These are phyloP conservation scores for Labeo catla DNA, from an alignment of 2,113 vertebrate species.

Conservation along the genomic window DNA sequence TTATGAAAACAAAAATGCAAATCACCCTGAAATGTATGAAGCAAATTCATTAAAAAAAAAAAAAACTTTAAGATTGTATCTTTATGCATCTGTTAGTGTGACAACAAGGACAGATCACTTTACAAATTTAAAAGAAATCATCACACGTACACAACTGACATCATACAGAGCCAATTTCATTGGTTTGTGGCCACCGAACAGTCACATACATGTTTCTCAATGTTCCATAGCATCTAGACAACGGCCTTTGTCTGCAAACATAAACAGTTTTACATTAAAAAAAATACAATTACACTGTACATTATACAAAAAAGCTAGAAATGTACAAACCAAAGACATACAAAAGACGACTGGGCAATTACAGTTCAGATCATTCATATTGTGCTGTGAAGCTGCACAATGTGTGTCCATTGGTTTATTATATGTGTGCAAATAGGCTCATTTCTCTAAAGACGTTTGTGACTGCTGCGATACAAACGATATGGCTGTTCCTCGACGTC, in stretches of 20 bases:
- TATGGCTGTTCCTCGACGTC: neutral
- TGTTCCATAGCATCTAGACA: neutral
- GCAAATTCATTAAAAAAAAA: neutral
- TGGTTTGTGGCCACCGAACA: neutral
- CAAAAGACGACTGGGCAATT: conserved; percentile 54
- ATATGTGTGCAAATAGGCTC: conserved; percentile 36
- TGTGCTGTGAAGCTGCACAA: conserved; percentile 56
- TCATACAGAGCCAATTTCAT: conserved; percentile 3
- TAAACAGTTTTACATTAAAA: neutral
- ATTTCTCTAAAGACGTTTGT: conserved; percentile 4
- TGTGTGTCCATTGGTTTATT: conserved; percentile 34
- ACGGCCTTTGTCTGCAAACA: conserved; percentile 20
- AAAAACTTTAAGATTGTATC: neutral
- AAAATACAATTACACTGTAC: conserved; percentile 46
- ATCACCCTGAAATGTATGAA: conserved; percentile 1
- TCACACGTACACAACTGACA: conserved; percentile 17
- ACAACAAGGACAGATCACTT: neutral
- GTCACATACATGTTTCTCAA: conserved; percentile 1
- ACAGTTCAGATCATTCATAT: conserved; percentile 24
- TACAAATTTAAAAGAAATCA: neutral
- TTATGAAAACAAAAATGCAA: conserved; percentile 2
- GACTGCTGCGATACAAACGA: neutral
- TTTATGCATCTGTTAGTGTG: conserved; percentile 1
- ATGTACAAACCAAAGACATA: conserved; percentile 56
- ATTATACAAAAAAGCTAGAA: conserved; percentile 54